Percentiles rank a stretch among this genome's conserved stretches.
These are phyloP conservation scores for Oreochromis aureus DNA, from an alignment of 2,113 vertebrate genomes.

Conservation along the genomic window DNA sequence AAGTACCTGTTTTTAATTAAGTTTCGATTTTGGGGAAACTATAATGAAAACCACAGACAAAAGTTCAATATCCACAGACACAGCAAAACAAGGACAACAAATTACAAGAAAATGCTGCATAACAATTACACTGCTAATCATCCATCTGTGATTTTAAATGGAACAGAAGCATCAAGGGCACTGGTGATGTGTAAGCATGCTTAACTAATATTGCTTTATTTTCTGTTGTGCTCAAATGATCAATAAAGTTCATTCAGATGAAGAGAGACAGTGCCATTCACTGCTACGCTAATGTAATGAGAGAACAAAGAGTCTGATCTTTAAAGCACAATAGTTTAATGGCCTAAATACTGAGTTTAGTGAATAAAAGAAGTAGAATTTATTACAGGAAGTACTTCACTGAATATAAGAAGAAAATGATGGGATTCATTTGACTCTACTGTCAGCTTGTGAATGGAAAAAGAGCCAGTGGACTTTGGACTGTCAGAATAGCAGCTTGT, in stretches of 20 bases:
- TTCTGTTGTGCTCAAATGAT: slow-evolving; percentile 3
- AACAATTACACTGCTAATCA: background rate
- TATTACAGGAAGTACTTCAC: background rate
- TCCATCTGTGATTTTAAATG: background rate
- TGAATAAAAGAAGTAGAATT: background rate
- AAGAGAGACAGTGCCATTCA: background rate
- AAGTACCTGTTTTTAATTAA: slow-evolving; percentile 36
- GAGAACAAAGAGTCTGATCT: background rate
- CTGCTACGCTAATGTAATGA: background rate
- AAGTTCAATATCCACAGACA: background rate
- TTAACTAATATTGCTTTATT: background rate
- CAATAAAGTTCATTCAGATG: slow-evolving; percentile 37
- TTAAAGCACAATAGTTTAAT: background rate
- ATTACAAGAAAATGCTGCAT: background rate
- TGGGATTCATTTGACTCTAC: background rate
- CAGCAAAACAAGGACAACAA: background rate
- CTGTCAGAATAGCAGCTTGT: slow-evolving; percentile 47
- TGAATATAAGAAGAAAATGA: background rate
- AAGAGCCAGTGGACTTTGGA: background rate
- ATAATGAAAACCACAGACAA: background rate
- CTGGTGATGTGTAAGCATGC: background rate
- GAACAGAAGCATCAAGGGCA: background rate
- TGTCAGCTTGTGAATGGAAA: slow-evolving; percentile 21
- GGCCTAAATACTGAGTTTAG: background rate
- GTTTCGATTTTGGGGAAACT: slow-evolving; percentile 13